Conservation (phyloP, 2,797 vertebrate species). For the Thunnus albacares region DNA sequence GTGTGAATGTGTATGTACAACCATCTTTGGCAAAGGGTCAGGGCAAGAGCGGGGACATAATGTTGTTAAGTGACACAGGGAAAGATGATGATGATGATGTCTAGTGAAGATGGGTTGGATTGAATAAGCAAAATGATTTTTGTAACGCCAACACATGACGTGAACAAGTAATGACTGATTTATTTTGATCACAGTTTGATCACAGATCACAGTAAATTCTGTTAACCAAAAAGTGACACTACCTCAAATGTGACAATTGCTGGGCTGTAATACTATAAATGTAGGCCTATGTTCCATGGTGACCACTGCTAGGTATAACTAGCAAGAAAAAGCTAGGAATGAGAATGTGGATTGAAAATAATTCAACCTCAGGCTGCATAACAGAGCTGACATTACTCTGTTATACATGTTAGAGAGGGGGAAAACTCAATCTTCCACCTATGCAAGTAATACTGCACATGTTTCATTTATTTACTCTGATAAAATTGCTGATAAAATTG, state of each 20-base stretch:
- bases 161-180: background rate
- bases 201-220: background rate
- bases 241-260: background rate
- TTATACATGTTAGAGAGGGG: no score
- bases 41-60: background rate
- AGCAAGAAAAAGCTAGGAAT: background rate
- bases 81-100: conserved; percentile 1
- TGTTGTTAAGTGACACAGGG: background rate
- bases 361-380: no score
- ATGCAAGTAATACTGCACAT: no score
- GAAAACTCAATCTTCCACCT: no score
- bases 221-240: conserved; percentile 6
- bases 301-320: background rate
- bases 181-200: background rate
- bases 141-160: background rate
- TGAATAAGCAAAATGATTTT: background rate
- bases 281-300: background rate
- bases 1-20: conserved; percentile 14
- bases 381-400: no score
- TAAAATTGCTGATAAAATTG: no score
- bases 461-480: no score
- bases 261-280: background rate
- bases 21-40: conserved; percentile 10
- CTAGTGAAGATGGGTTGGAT: conserved; percentile 1
- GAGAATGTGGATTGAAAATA: background rate